Evolutionary conservation across 2,113 vertebrate genomes (phyloP).

Genomic region (Spizaetus ornatus): DNA sequence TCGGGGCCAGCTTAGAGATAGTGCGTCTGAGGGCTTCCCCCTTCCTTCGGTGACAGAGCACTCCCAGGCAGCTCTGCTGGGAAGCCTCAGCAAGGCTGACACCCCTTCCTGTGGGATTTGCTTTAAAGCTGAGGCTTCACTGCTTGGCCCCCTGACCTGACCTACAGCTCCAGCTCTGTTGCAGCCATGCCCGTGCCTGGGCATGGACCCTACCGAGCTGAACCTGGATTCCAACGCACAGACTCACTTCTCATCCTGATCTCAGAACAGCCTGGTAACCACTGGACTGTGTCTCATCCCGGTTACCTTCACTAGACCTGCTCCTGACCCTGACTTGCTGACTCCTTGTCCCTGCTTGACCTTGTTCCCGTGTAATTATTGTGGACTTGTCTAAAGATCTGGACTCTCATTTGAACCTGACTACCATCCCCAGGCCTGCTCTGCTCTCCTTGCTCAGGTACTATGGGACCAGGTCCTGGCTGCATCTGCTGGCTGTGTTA

Average conservation of each 20-base stretch:
- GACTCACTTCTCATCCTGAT: not conserved
- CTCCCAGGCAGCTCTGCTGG: rapidly evolving
- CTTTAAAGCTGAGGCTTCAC: not conserved
- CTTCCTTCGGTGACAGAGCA: not conserved
- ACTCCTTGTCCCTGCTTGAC: not conserved
- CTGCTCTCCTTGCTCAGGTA: not conserved
- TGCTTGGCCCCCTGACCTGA: not conserved
- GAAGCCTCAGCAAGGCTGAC: not conserved
- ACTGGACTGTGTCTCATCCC: not conserved
- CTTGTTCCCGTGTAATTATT: not conserved
- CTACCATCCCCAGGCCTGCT: not conserved
- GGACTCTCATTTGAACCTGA: not conserved
- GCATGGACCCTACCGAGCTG: not conserved
- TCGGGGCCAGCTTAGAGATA: not conserved
- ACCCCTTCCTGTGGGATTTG: not conserved
- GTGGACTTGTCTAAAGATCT: not conserved
- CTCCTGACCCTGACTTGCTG: not conserved
- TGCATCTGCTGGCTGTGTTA: not conserved
- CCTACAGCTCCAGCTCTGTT: not conserved
- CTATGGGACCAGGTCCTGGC: not conserved
- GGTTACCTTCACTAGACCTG: not conserved
- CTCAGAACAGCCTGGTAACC: not conserved
- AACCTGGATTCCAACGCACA: rapidly evolving
- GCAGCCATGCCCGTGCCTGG: not conserved
- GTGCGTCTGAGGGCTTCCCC: not conserved